These are phyloP conservation scores for Callipepla californica DNA, from an alignment of 2,113 vertebrate species.

Conservation along the genomic window DNA sequence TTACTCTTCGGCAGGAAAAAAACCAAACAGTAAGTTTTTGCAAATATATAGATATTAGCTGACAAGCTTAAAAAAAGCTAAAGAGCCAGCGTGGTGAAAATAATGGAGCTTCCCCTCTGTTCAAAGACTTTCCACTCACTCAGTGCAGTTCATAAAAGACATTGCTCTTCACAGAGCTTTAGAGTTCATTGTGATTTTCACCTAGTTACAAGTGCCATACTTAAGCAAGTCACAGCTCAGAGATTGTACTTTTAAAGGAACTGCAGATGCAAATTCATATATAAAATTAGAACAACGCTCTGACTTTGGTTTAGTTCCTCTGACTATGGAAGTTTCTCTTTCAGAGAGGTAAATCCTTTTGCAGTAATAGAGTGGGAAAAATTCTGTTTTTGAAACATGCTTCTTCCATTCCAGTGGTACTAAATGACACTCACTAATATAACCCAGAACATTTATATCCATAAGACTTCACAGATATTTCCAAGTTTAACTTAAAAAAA, in stretches of 20 bases:
- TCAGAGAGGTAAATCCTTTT: not conserved
- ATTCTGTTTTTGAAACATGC: not conserved
- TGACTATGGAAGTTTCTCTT: not conserved
- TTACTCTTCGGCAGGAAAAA: not conserved
- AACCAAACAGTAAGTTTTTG: not conserved
- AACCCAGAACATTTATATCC: not conserved
- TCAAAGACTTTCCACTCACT: not conserved
- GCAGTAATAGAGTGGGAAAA: not conserved
- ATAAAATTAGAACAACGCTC: not conserved
- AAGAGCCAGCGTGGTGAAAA: not conserved
- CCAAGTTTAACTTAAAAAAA: not conserved
- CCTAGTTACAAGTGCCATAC: not conserved
- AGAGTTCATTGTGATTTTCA: not conserved
- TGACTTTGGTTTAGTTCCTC: not conserved
- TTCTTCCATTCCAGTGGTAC: not conserved
- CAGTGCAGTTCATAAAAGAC: not conserved
- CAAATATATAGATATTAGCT: not conserved
- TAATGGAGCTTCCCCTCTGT: not conserved
- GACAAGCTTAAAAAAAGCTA: not conserved
- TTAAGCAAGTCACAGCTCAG: not conserved
- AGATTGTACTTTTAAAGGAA: not conserved
- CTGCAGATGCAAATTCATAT: not conserved
- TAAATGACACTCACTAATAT: not conserved
- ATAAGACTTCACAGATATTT: not conserved
- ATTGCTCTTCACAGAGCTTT: not conserved